Evolutionary conservation across 2,888 invertebrate species (phyloP), one percentile per base, ranked within the genome.

Genomic region (Anticlea derivata): DNA sequence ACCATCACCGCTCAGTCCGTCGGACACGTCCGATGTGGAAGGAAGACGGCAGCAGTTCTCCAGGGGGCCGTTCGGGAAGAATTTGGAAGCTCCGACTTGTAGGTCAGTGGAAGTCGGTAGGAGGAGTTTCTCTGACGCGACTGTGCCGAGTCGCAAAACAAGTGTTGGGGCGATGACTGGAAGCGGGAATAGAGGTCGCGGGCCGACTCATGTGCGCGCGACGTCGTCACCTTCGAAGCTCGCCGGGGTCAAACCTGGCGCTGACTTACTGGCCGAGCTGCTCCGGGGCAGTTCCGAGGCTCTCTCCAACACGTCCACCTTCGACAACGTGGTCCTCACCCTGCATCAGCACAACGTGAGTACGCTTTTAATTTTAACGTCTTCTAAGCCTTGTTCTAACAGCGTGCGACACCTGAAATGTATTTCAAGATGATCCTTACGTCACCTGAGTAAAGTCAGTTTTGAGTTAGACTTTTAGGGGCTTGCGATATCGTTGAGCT

Each of bases 261-360:
- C 80, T 1, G 95, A 96, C 73, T 85, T 96, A 53, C 88, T 96
- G 53, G 95, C 95, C 33, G 95, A 96, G 76, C 86, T 96, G 55
- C 91, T 96, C 35, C 92, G 95, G 60, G 96, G 96, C 46, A 95
- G 95, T 68, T 96, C 96, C 29, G 96, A 96, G 77, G 94, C 95
- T 60, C 86, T 95, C 47, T 93, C 95, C 8, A 92, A 93, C 55
- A 92, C 93, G 3, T 80, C 86, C 7, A 78, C 86, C 52, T 88
- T 91, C 74, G 91, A 90, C 82, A 90, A 89, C 78, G 90, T 91
- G 48, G 84, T 91, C 50, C 72, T 91, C 57, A 88, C 88, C 26
- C 85, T 90, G 39, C 91, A 90, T 59, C 87, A 91, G 63, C 87
- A 90, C 65, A 91, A 90, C 63, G 91, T 91, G 56, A 91, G 91